phyloP scores from a whole-genome alignment of 2,113 vertebrate species.

The Morone chrysops region DNA sequence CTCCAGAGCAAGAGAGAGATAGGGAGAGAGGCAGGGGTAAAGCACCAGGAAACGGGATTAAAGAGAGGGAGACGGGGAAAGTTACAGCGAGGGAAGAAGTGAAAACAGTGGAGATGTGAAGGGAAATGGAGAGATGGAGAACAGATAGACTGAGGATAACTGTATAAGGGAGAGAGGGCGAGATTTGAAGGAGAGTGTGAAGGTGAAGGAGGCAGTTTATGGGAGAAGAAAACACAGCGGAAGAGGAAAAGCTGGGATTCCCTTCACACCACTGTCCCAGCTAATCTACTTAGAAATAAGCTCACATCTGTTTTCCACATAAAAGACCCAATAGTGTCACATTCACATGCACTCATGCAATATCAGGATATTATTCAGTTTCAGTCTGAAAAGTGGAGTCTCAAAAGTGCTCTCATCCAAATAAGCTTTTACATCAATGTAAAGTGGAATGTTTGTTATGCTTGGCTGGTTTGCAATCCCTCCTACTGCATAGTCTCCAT shows the following conservation, averaged over 20 bases:
- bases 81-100: slow-evolving; percentile 5
- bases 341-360: slow-evolving; percentile 51
- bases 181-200: slow-evolving; percentile 34
- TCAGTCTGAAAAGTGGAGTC: slow-evolving; percentile 48
- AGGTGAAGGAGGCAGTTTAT: slow-evolving; percentile 44
- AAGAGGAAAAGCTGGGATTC: slow-evolving; percentile 58
- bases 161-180: background rate
- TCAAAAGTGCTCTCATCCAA: slow-evolving; percentile 41
- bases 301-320: slow-evolving; percentile 71
- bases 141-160: slow-evolving; percentile 18
- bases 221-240: slow-evolving; percentile 6
- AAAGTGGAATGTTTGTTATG: slow-evolving; percentile 41
- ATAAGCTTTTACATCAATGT: slow-evolving; percentile 43
- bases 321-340: slow-evolving; percentile 61
- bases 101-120: slow-evolving; percentile 10
- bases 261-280: slow-evolving; percentile 72
- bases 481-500: background rate
- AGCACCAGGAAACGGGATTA: slow-evolving; percentile 40
- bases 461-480: slow-evolving; percentile 41
- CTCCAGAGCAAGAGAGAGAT: slow-evolving; percentile 51
- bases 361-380: slow-evolving; percentile 50
- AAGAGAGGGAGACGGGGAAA: slow-evolving; percentile 21
- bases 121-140: background rate
- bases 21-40: slow-evolving; percentile 12
- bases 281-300: slow-evolving; percentile 79